A percentile compares a stretch with the other conserved stretches of the same genome.
These are phyloP conservation scores for Solea senegalensis DNA, from an alignment of 2,113 vertebrate species.

Conservation along the genomic window DNA sequence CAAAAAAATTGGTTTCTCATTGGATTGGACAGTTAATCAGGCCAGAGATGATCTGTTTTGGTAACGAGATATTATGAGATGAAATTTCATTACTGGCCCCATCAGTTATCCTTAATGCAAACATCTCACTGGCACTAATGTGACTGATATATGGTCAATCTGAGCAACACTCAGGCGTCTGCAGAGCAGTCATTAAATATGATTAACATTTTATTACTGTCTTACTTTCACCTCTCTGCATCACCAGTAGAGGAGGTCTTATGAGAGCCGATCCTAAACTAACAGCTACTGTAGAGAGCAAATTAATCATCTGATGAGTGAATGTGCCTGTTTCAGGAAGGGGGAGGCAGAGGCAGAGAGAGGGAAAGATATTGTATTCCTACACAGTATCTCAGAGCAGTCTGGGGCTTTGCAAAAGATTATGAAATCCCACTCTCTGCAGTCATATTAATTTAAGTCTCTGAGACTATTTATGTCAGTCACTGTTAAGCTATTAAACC, in stretches of 20 bases:
- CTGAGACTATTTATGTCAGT: slow-evolving; percentile 20
- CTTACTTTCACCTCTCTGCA: slow-evolving; percentile 55
- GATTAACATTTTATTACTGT: slow-evolving; percentile 73
- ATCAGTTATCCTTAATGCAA: slow-evolving; percentile 60
- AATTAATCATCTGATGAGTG: slow-evolving; percentile 44
- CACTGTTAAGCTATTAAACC: slow-evolving; percentile 1
- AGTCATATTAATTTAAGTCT: slow-evolving; percentile 23
- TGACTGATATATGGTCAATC: slow-evolving; percentile 56
- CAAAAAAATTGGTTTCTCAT: slow-evolving; percentile 14
- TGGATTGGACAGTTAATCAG: slow-evolving; percentile 32
- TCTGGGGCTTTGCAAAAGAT: slow-evolving; percentile 25
- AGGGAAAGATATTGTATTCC: background rate
- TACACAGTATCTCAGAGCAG: background rate
- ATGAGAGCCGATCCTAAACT: slow-evolving; percentile 55
- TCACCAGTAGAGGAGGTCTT: slow-evolving; percentile 51
- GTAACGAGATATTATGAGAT: slow-evolving; percentile 46
- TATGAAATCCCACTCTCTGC: slow-evolving; percentile 20
- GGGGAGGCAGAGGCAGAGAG: no score
- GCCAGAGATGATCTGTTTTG: slow-evolving; percentile 31
- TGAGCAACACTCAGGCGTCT: slow-evolving; percentile 37
- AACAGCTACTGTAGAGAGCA: slow-evolving; percentile 51
- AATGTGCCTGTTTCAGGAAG: slow-evolving; percentile 6
- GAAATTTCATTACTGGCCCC: slow-evolving; percentile 59
- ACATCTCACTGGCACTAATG: slow-evolving; percentile 56
- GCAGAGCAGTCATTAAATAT: slow-evolving; percentile 64